Conservation (phyloP, 2,888 invertebrate genomes). For the Axea sp. region DNA sequence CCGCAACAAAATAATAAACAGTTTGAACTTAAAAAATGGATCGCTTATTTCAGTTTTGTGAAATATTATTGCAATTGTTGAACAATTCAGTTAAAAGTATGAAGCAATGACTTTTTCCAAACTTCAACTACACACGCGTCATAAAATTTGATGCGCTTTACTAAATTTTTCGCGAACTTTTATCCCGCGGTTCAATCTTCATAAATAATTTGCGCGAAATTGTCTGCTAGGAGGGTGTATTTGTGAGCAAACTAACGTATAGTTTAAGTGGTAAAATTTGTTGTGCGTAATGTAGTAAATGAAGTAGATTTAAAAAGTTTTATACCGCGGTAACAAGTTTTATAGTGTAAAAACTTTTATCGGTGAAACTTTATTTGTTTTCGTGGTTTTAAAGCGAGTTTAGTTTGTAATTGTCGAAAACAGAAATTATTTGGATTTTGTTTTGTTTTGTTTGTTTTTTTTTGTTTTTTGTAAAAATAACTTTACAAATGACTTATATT, state of each 20-base stretch:
- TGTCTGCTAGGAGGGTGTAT: not conserved
- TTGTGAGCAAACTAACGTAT: constrained; percentile 5
- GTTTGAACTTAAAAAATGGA: too few species aligned
- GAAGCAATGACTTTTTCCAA: not conserved
- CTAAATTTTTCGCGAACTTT: constrained; percentile 17
- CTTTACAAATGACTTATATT: too few species aligned
- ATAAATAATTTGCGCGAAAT: constrained; percentile 21
- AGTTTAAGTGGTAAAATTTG: constrained; percentile 41
- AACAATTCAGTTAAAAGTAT: not conserved
- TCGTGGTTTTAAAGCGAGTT: constrained; percentile 2
- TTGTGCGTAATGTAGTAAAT: constrained; percentile 29
- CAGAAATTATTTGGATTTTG: too few species aligned
- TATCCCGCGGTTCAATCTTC: constrained; percentile 5
- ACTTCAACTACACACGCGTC: not conserved
- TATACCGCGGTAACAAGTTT: constrained; percentile 25
- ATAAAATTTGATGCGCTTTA: constrained; percentile 20
- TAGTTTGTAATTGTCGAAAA: constrained; percentile 9
- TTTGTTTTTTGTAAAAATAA: too few species aligned
- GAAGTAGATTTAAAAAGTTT: constrained; percentile 39
- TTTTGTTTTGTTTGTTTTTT: too few species aligned
- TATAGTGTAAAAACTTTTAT: constrained; percentile 27
- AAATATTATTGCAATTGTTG: not conserved
- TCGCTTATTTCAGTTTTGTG: too few species aligned
- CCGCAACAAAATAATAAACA: too few species aligned
- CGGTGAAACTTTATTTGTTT: constrained; percentile 19